Evolutionary conservation across 2,797 vertebrate genomes (phyloP).

Genomic region (Trematomus bernacchii): DNA sequence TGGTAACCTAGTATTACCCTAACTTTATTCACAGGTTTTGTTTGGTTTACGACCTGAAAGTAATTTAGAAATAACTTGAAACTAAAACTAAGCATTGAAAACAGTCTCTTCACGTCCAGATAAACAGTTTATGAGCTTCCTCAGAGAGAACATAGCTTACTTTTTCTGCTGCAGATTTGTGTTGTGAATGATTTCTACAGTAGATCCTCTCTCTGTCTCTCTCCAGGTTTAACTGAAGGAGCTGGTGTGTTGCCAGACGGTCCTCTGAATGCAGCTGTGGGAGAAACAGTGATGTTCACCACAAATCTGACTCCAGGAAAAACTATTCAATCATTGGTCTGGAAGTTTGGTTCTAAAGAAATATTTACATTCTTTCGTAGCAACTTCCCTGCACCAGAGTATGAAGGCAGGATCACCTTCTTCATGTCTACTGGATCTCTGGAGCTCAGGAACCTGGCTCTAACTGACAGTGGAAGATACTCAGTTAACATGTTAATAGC

Average conservation of each 20-base stretch:
- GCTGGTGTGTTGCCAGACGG: constrained; percentile 41
- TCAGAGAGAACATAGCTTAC: too few species aligned
- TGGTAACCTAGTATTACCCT: too few species aligned
- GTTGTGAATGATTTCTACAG: too few species aligned
- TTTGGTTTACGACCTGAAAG: too few species aligned
- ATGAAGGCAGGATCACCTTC: constrained; percentile 60
- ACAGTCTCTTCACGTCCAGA: too few species aligned
- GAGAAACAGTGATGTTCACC: constrained; percentile 12
- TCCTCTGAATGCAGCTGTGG: constrained; percentile 22
- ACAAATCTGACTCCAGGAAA: constrained; percentile 7
- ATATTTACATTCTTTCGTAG: too few species aligned
- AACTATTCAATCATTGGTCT: accelerated
- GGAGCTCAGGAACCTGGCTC: constrained; percentile 59
- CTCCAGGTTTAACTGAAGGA: constrained; percentile 62
- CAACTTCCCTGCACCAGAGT: neutral
- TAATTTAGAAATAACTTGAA: too few species aligned
- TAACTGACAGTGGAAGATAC: constrained; percentile 57
- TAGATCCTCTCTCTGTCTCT: neutral
- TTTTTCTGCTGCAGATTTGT: too few species aligned
- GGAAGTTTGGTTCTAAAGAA: neutral
- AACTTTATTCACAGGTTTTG: too few species aligned
- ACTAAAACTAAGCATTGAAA: too few species aligned
- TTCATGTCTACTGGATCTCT: constrained; percentile 56
- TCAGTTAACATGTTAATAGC: neutral
- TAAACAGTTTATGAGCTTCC: too few species aligned